Conservation (phyloP, 2,113 vertebrate genomes). For the Micromys minutus region DNA sequence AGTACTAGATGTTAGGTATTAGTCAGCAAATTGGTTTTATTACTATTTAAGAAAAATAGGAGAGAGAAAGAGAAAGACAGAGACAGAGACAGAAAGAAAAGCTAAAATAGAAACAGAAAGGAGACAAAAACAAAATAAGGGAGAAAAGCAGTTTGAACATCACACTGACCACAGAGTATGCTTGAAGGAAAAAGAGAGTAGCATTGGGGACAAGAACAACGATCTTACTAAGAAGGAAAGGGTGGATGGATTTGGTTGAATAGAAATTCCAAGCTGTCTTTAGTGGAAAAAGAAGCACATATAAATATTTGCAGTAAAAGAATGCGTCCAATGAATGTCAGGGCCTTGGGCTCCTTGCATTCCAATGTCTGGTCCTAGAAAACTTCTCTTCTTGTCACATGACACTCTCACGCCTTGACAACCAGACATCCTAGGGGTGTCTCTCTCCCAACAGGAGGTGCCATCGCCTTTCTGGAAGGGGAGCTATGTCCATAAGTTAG, state of each 20-base stretch:
- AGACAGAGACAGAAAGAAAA: not conserved
- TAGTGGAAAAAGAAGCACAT: not conserved
- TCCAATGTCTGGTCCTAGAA: not conserved
- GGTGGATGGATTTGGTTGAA: not conserved
- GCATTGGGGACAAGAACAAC: not conserved
- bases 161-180: not conserved
- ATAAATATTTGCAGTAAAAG: slow-evolving; percentile 30
- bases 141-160: not conserved
- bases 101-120: too few relatives aligned
- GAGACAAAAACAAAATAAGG: not conserved
- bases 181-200: not conserved
- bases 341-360: not conserved
- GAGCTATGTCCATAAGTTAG: not conserved
- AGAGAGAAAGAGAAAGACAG: not conserved
- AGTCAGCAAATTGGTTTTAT: not conserved
- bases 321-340: not conserved
- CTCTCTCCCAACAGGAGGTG: not conserved
- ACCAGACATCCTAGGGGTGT: not conserved
- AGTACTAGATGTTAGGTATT: not conserved
- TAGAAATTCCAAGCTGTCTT: not conserved
- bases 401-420: not conserved
- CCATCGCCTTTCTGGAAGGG: not conserved
- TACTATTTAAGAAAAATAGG: not conserved
- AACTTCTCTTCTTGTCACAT: not conserved
- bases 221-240: not conserved